Conservation (phyloP, 2,113 vertebrate genomes). For the Gymnogyps californianus region DNA sequence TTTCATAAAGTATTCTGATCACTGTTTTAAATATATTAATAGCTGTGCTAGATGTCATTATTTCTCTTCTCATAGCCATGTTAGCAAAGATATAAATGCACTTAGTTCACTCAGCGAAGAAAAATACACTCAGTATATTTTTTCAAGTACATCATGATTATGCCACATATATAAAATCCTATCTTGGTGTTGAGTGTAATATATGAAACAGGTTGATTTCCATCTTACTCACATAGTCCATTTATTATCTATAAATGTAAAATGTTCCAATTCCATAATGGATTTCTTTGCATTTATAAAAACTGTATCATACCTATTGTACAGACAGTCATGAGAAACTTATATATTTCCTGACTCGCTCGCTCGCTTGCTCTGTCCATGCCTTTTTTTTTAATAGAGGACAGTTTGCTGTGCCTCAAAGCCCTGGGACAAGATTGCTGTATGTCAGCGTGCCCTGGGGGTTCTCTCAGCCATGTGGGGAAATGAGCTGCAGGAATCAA, state of each 20-base stretch:
- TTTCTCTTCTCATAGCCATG: neutral
- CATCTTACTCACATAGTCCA: neutral
- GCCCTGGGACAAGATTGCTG: neutral
- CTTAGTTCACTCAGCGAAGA: neutral
- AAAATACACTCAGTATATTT: neutral
- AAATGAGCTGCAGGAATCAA: neutral
- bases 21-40: neutral
- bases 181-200: neutral
- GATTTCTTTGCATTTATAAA: neutral
- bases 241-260: neutral
- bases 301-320: neutral
- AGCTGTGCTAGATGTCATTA: neutral
- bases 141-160: neutral
- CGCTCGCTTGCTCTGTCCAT: neutral
- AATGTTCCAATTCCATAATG: neutral
- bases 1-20: neutral
- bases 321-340: neutral
- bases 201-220: neutral
- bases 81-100: neutral
- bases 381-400: neutral
- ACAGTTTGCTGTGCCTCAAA: accelerated
- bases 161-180: neutral
- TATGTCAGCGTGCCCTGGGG: accelerated
- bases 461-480: neutral
- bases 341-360: neutral